These are phyloP conservation scores for Venusia cambrica DNA, from an alignment of 2,888 invertebrate genomes.

Conservation along the genomic window DNA sequence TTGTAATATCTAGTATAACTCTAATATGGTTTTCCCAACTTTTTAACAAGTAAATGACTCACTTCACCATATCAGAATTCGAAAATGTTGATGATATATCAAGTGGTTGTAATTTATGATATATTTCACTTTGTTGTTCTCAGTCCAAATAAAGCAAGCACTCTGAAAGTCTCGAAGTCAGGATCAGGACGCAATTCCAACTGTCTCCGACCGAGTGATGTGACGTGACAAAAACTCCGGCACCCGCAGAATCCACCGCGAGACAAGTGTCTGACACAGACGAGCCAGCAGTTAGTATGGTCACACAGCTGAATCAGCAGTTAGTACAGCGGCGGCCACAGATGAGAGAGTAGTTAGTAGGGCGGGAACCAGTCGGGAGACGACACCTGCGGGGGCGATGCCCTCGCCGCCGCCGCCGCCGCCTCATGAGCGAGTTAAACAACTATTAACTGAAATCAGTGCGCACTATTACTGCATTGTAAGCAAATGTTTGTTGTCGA, in stretches of 20 bases:
- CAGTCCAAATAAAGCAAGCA: too few relatives aligned
- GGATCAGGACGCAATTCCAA: too few relatives aligned
- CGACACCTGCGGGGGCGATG: conserved; percentile 21
- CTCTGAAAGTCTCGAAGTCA: too few relatives aligned
- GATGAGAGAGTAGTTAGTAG: not conserved
- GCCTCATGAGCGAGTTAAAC: not conserved
- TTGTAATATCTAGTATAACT: too few relatives aligned
- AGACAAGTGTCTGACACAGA: conserved; percentile 9
- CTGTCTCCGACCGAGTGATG: too few relatives aligned
- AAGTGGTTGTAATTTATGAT: too few relatives aligned
- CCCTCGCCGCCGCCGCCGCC: conserved; percentile 9
- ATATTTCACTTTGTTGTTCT: too few relatives aligned
- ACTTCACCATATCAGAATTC: too few relatives aligned
- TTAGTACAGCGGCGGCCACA: not conserved
- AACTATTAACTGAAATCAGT: conserved; percentile 10
- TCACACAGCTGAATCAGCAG: not conserved
- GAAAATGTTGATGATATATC: conserved; percentile 2
- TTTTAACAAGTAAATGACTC: too few relatives aligned
- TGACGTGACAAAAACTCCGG: conserved; percentile 3
- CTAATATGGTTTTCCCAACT: too few relatives aligned
- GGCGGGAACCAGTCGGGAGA: conserved; percentile 13
- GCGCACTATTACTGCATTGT: conserved; percentile 10
- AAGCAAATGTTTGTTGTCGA: conserved; percentile 13
- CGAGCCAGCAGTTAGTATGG: conserved; percentile 1
- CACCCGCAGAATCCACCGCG: conserved; percentile 4